These are phyloP conservation scores for Pterocles orientalis DNA, from an alignment of 2,113 vertebrate genomes.

Conservation along the genomic window DNA sequence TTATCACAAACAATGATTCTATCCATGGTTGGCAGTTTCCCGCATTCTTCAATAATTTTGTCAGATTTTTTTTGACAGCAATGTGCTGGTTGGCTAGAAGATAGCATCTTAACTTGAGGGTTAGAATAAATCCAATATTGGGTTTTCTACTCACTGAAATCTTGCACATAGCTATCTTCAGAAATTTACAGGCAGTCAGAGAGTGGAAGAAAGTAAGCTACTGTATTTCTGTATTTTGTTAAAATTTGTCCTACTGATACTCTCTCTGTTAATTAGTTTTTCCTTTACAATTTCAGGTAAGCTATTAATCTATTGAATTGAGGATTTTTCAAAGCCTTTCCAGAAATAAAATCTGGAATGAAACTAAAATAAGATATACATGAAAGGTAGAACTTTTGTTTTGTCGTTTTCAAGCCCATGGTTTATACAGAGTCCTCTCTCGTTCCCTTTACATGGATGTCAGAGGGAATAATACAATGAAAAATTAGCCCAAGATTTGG, in stretches of 20 bases:
- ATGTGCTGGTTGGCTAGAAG: not conserved
- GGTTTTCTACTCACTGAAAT: not conserved
- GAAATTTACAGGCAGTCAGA: not conserved
- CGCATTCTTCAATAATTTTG: not conserved
- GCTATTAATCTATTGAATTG: slow-evolving; percentile 26
- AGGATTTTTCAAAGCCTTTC: slow-evolving; percentile 36
- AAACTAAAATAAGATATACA: not conserved
- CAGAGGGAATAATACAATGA: not conserved
- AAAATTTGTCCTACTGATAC: not conserved
- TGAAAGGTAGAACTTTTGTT: not conserved
- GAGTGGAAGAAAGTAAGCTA: not conserved
- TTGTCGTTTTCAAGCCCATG: not conserved
- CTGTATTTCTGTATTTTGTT: not conserved
- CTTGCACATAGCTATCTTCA: not conserved
- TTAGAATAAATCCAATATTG: slow-evolving; percentile 25
- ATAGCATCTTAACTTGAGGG: slow-evolving; percentile 9
- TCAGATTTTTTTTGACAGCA: not conserved
- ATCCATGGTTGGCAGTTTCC: not conserved
- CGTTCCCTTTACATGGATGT: not conserved
- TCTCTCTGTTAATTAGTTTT: slow-evolving; percentile 38
- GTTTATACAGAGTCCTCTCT: not conserved
- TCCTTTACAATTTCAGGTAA: slow-evolving; percentile 29
- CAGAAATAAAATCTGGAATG: not conserved
- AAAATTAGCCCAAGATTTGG: not conserved
- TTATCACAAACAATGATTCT: not conserved